Conservation (phyloP, 1,140 invertebrate species). For the Arctopsyche grandis region DNA sequence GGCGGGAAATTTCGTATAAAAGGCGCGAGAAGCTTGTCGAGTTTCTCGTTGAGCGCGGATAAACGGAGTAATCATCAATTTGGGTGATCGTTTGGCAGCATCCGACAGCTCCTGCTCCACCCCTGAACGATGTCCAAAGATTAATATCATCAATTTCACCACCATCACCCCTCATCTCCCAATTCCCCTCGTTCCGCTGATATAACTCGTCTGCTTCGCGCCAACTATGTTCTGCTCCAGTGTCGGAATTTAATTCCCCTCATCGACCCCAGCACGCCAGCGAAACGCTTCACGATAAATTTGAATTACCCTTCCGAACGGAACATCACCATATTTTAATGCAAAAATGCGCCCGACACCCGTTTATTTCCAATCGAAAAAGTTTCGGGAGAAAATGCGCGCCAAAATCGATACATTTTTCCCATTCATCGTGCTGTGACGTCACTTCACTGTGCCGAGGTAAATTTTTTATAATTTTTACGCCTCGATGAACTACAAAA, state of each 20-base stretch:
- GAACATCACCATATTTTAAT: constrained; percentile 11
- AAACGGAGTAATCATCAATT: constrained; percentile 28
- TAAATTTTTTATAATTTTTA: too few relatives aligned
- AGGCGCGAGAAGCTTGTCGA: too few relatives aligned
- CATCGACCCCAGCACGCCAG: not conserved
- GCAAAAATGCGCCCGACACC: not conserved
- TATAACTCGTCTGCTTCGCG: too few relatives aligned
- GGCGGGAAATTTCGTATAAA: too few relatives aligned
- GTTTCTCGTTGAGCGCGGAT: constrained; percentile 1
- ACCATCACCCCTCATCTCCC: not conserved
- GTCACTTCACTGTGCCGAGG: too few relatives aligned
- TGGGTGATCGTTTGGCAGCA: constrained; percentile 18
- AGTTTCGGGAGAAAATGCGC: not conserved
- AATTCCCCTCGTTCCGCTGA: too few relatives aligned
- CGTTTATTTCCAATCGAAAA: not conserved
- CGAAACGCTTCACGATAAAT: constrained; percentile 4
- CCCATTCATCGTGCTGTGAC: too few relatives aligned
- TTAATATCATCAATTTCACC: constrained; percentile 34
- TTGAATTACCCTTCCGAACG: constrained; percentile 9
- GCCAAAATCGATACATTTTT: too few relatives aligned
- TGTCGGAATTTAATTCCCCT: constrained; percentile 8
- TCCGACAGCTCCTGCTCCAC: constrained; percentile 10
- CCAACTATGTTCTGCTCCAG: not conserved
- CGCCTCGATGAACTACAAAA: too few relatives aligned
- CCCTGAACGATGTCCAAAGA: constrained; percentile 16